These are phyloP conservation scores for Lasioglossum baleicum DNA, from an alignment of 1,140 invertebrate genomes.

Conservation along the genomic window DNA sequence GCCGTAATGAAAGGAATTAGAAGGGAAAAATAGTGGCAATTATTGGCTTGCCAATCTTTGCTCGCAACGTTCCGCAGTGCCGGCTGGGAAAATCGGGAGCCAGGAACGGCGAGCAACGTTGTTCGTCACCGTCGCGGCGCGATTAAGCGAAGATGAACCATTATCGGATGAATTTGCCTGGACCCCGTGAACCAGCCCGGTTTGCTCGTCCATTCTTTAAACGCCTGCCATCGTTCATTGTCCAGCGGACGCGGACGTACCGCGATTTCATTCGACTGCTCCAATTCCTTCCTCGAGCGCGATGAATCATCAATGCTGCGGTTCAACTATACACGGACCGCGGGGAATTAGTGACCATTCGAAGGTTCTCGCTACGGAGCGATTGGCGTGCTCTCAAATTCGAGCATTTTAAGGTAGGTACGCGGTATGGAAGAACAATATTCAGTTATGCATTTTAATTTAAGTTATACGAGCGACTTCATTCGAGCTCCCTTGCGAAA, in stretches of 20 bases:
- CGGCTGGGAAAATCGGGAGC: not conserved
- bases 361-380: too few relatives aligned
- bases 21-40: constrained; percentile 59
- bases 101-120: constrained; percentile 2
- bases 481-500: too few relatives aligned
- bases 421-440: too few relatives aligned
- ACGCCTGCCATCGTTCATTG: constrained; percentile 1
- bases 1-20: constrained; percentile 64
- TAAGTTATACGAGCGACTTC: too few relatives aligned
- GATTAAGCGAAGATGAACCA: constrained; percentile 32
- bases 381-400: too few relatives aligned
- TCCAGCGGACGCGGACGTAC: constrained; percentile 17
- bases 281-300: not conserved
- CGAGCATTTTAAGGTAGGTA: too few relatives aligned
- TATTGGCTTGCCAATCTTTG: constrained; percentile 58
- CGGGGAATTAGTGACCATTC: too few relatives aligned
- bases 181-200: constrained; percentile 1
- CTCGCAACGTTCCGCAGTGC: not conserved
- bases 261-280: not conserved
- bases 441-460: too few relatives aligned
- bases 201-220: constrained; percentile 9
- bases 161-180: constrained; percentile 37
- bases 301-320: not conserved
- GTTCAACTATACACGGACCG: not conserved
- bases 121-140: not conserved